phyloP scores from a whole-genome alignment of 1,140 invertebrate species.

The Bombus waltoni region DNA sequence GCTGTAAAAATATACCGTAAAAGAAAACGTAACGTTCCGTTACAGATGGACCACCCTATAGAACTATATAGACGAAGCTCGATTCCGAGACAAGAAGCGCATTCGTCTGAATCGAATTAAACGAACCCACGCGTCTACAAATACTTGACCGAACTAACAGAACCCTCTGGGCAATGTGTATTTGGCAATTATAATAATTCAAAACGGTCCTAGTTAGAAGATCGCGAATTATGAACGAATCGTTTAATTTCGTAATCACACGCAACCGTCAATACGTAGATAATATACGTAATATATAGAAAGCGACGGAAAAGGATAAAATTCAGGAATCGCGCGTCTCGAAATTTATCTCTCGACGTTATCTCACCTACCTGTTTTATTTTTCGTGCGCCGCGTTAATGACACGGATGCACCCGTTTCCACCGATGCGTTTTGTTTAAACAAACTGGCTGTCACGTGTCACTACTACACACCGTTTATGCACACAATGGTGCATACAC shows the following conservation, averaged over 20 bases:
- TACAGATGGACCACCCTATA: neutral
- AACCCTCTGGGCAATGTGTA: neutral
- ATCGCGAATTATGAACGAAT: neutral
- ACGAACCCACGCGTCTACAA: neutral
- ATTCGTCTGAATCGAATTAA: neutral
- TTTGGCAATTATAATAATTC: neutral
- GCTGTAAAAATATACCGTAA: too few relatives aligned
- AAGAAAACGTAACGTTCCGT: neutral
- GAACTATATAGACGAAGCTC: neutral
- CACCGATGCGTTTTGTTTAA: neutral
- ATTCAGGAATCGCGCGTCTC: too few relatives aligned
- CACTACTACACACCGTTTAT: neutral
- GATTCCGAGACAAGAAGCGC: neutral
- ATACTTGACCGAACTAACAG: neutral
- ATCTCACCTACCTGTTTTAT: neutral
- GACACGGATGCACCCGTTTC: neutral
- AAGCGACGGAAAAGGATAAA: neutral
- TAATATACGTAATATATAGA: neutral
- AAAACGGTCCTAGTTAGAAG: too few relatives aligned
- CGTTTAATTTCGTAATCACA: neutral
- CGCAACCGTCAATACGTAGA: neutral
- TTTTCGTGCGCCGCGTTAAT: neutral
- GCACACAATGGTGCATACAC: neutral
- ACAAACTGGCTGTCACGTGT: slow-evolving; percentile 20
- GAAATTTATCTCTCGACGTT: neutral